Evolutionary conservation across 2,797 vertebrate species (phyloP), one percentile per base, ranked within the genome.

Genomic region (Etheostoma perlongum): DNA sequence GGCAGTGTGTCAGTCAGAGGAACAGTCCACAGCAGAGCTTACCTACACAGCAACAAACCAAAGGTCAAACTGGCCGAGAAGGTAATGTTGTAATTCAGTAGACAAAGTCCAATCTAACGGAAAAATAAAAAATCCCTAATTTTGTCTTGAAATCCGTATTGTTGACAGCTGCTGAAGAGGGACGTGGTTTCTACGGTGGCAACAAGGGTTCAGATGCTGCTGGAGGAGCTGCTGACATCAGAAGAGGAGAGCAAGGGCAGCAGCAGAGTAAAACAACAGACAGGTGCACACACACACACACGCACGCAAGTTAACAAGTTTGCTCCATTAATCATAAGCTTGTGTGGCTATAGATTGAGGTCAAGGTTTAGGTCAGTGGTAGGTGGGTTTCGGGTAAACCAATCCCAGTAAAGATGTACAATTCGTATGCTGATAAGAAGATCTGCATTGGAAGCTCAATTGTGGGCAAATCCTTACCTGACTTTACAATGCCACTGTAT

Each of bases 171-270:
- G 84, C 87, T 99, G 81, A 99, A 97, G 85, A 96, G 97, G 86
- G 98, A 99, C 67, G 91, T 96, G 55, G 85, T 99, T 88, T 97
- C 96, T 80, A 97, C 97, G 0, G 83, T 99, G 89, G 93, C 93
- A 85, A 94, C 95, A 58, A 96, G 98, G 59, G 95, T 96, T 93
- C 96, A 97, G 91, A 96, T 98, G 91, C 87, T 97, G 4, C 95
- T 98, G 92, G 97, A 99, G 83, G 98, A 99, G 85, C 91, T 97
- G 64, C 87, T 93, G 74, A 88, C 96, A 79, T 95, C 94, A 84
- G 95, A 96, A 83, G 88, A 80, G 57, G 90, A 91, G 90, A 89
- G 88, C 83, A 94, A 94, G 91, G 88, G 55, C 33, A 67, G 59
- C 76, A 27, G 57, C 1, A 70, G 14, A 68, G 27, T 67, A n/a